phyloP scores from a whole-genome alignment of 2,888 invertebrate species.

The Pyrrhosoma nymphula region DNA sequence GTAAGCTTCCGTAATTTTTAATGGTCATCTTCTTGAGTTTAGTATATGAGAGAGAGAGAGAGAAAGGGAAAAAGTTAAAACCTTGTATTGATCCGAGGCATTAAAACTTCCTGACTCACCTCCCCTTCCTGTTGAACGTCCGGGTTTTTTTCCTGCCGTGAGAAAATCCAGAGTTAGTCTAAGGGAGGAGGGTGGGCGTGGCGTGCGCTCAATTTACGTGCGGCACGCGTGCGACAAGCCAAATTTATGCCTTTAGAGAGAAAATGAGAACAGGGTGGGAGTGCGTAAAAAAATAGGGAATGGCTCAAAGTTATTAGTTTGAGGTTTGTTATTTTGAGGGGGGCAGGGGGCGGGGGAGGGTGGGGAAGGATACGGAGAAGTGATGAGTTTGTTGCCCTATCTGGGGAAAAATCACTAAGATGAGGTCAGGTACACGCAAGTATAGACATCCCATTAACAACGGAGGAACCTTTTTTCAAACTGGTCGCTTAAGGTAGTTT shows the following conservation, averaged over 20 bases:
- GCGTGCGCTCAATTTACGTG: neutral
- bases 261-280: neutral
- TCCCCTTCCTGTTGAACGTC: neutral
- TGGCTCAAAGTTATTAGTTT: neutral
- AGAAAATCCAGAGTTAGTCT: neutral
- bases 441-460: no score
- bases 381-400: neutral
- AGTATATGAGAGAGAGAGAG: neutral
- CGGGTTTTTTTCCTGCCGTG: neutral
- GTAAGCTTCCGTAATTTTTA: no score
- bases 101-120: neutral
- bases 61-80: neutral
- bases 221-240: neutral
- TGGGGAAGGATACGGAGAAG: neutral
- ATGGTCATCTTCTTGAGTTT: neutral
- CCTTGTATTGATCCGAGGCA: neutral
- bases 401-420: neutral
- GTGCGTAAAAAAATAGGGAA: neutral
- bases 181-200: neutral
- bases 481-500: no score
- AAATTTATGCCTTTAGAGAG: neutral
- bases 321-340: neutral
- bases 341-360: neutral
- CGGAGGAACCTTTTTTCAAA: no score
- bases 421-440: neutral